Conservation (phyloP, 2,888 invertebrate genomes). For the Agrenia bidenticulata region DNA sequence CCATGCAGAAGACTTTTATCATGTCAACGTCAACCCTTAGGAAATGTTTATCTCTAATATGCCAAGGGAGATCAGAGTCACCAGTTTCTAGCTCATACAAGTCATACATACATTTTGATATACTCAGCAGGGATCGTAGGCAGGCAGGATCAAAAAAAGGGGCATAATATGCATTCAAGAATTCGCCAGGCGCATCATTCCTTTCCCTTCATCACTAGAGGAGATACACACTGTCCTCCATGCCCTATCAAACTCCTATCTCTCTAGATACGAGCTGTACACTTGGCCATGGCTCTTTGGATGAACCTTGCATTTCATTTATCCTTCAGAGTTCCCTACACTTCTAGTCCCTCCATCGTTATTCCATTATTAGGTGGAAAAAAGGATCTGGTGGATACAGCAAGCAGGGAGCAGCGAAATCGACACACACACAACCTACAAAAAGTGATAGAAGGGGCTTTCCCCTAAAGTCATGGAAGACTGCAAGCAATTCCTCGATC, state of each 20-base stretch:
- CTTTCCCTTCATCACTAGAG: conserved; percentile 16
- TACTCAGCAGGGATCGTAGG: conserved; percentile 18
- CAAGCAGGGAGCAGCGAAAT: no score
- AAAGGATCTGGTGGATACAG: no score
- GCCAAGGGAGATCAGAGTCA: conserved; percentile 18
- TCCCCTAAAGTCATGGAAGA: conserved; percentile 21
- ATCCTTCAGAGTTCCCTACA: background rate
- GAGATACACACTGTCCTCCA: background rate
- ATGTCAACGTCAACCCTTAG: conserved; percentile 8
- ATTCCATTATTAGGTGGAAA: no score
- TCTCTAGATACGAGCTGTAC: background rate
- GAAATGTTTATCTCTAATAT: conserved; percentile 11
- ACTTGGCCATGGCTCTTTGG: background rate
- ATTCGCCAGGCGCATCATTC: conserved; percentile 30
- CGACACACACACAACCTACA: no score
- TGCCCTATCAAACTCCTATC: background rate
- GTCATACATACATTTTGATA: no score
- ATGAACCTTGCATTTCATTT: background rate
- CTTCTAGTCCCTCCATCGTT: no score
- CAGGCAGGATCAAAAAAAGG: conserved; percentile 12
- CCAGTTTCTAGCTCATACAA: no score
- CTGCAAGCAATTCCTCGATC: conserved; percentile 6
- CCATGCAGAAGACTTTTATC: background rate
- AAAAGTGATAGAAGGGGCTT: conserved; percentile 26
- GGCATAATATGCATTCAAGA: conserved; percentile 4